Conservation (phyloP, 1,140 invertebrate genomes). For the Sesamia nonagrioides region DNA sequence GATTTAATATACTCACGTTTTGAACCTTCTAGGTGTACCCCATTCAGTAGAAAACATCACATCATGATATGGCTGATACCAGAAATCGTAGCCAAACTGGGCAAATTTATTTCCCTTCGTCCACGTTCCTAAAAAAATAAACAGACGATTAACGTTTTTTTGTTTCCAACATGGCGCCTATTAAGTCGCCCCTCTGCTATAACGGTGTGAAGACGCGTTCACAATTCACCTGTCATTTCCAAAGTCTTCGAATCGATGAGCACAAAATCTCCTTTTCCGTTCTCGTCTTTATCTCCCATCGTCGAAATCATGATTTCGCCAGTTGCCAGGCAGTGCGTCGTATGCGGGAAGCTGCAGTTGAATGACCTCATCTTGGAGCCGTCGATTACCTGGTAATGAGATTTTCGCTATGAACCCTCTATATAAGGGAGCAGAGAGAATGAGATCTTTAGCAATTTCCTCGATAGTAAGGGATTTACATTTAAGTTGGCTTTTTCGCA, state of each 20-base stretch:
- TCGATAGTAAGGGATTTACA: conserved; percentile 52
- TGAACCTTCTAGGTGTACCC: conserved; percentile 95
- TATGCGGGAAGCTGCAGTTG: conserved; percentile 95
- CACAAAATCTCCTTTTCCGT: conserved; percentile 96
- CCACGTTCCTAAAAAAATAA: conserved; percentile 89
- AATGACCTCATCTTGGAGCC: conserved; percentile 91
- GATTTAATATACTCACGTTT: conserved; percentile 80
- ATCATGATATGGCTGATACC: conserved; percentile 98
- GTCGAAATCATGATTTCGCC: conserved; percentile 98
- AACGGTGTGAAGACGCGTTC: conserved; percentile 42
- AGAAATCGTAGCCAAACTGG: conserved; percentile 94
- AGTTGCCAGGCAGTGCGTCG: conserved; percentile 96
- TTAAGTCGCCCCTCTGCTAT: conserved; percentile 4
- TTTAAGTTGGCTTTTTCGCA: conserved; percentile 44
- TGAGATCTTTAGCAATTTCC: conserved; percentile 51
- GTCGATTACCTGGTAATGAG: conserved; percentile 90
- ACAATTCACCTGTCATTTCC: conserved; percentile 89
- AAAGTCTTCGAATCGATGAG: conserved; percentile 95
- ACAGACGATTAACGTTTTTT: conserved; percentile 12
- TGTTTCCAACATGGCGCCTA: conserved; percentile 5
- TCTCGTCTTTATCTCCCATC: conserved; percentile 94
- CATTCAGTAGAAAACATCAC: conserved; percentile 97
- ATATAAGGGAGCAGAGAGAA: conserved; percentile 56
- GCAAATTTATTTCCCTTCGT: conserved; percentile 89
- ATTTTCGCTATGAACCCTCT: conserved; percentile 67